Base-by-base conservation (phyloP, 2,888 invertebrate genomes). In the Nasonia oneida region DNA sequence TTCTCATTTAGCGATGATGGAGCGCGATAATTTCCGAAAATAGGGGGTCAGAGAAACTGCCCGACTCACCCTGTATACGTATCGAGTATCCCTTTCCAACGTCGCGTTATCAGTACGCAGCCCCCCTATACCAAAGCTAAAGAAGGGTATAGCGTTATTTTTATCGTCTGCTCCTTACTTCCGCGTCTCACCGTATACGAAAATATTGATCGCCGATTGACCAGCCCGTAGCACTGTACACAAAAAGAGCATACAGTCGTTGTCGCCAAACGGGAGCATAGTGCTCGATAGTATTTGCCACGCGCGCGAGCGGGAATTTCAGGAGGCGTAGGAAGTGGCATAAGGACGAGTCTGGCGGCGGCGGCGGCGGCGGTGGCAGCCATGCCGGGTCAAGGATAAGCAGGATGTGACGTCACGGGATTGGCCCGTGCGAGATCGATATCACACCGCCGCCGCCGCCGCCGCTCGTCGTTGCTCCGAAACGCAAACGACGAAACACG, bases 331-430 rank as follows among this genome's bases (percentile, higher is more conserved):
- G 87, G 87, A 88, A 84, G 84, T 71, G 81, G 86, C 85, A 77
- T 90, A 88, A 91, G 90, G 91, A 91, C 90, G 89, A 88, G 89
- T 89, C 75, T 75, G 78, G 50, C 18, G 33, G 64, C 33, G 53
- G 53, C 61, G n/a, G 64, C 64, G 53, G 53, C 47, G 53, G 53
- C 47, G n/a, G 67, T 14, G 81, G 67, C 5, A 87, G 88, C 39
- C 37, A 42, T 89, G 91, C 89, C 90, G 91, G 93, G 93, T 93
- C 93, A 93, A 93, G 93, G 93, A 93, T 93, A 93, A 91, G 89
- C 90, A 92, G 92, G 92, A 92, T 91, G 89, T 92, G 93, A 93
- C 93, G 93, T 93, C 92, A 93, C 91, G 88, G 90, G 90, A 89
- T 88, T 88, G 88, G 88, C 39, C 57, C 37, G 42, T 8, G 23